Evolutionary conservation across 1,140 invertebrate genomes (phyloP), one percentile per base, ranked within the genome.

Genomic region (Calycopis cecrops): DNA sequence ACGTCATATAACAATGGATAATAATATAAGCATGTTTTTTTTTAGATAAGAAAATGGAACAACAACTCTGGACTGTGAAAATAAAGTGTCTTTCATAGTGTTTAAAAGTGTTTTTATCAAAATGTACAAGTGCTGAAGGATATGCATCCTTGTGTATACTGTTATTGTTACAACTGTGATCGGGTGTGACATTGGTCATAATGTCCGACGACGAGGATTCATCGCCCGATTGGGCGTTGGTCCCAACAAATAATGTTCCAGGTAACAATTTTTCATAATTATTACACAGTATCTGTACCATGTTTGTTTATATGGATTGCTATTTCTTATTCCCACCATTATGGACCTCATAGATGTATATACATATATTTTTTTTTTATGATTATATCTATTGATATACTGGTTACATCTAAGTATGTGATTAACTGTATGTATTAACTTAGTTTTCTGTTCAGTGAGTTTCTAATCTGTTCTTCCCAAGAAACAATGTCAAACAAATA

Each of bases 191-290:
- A 59, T 57, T 53, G 58, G 63, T 38, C 59, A 70, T 54, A 38
- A 86, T 86, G 83, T 83, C 83, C 38, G 83, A 86, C 40, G 83
- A 86, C 35, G 83, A 86, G 38, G 83, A 86, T 34, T 84, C 83
- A 9, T 84, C 80, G 4, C 76, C 82, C 6, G 82, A 85, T 44
- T 60, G 73, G 76, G 82, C 73, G 3, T 62, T 85, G 52, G 75
- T 66, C 33, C 79, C 82, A 18, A 76, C 62, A 10, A 85, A 79
- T 28, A 85, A 77, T 76, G 70, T 82, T 52, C 79, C 82, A 65
- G 78, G 82, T 85, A 67, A 68, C 55, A 61, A 56, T 49, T 56
- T 18, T 35, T 35, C 14, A 35, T 9, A 47, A 10, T 21, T n/a
- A 10, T 4, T 8, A 44, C 35, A 35, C n/a, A 14, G 11, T 9